Evolutionary conservation across 1,140 invertebrate species (phyloP).

Genomic region (Calephelis nemesis): DNA sequence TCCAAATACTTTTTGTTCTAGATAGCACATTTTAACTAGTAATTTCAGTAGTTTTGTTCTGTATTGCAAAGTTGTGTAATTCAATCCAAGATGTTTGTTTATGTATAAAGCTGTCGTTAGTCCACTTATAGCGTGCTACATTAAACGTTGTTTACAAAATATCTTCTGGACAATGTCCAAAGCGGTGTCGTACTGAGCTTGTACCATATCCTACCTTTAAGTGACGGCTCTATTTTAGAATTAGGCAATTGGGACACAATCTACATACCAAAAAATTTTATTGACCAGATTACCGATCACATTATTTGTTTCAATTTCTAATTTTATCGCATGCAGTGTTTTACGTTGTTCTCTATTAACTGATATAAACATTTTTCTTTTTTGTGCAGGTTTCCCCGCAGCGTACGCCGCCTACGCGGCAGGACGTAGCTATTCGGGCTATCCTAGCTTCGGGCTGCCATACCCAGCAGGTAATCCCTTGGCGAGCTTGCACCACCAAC

Average conservation of each 20-base stretch:
- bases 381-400: slow-evolving; percentile 92
- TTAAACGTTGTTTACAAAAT: slow-evolving; percentile 61
- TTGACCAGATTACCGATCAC: slow-evolving; percentile 26
- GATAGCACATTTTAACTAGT: slow-evolving; percentile 35
- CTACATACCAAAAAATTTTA: slow-evolving; percentile 47
- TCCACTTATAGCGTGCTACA: slow-evolving; percentile 42
- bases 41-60: slow-evolving; percentile 54
- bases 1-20: slow-evolving; percentile 31
- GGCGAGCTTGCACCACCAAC: slow-evolving; percentile 84
- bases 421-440: slow-evolving; percentile 95
- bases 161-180: slow-evolving; percentile 69
- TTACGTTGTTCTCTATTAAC: slow-evolving; percentile 22
- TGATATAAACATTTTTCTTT: slow-evolving; percentile 36
- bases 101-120: slow-evolving; percentile 43
- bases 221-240: slow-evolving; percentile 63
- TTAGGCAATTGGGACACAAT: slow-evolving; percentile 55
- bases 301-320: slow-evolving; percentile 18
- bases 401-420: slow-evolving; percentile 96
- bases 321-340: slow-evolving; percentile 18
- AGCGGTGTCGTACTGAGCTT: slow-evolving; percentile 51
- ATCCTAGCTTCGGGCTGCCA: slow-evolving; percentile 97
- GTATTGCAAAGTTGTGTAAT: slow-evolving; percentile 45
- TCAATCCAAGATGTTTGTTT: slow-evolving; percentile 37
- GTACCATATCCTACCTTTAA: slow-evolving; percentile 57
- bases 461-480: slow-evolving; percentile 96